These are phyloP conservation scores for Seriola quinqueradiata DNA, from an alignment of 2,113 vertebrate species.

Conservation along the genomic window DNA sequence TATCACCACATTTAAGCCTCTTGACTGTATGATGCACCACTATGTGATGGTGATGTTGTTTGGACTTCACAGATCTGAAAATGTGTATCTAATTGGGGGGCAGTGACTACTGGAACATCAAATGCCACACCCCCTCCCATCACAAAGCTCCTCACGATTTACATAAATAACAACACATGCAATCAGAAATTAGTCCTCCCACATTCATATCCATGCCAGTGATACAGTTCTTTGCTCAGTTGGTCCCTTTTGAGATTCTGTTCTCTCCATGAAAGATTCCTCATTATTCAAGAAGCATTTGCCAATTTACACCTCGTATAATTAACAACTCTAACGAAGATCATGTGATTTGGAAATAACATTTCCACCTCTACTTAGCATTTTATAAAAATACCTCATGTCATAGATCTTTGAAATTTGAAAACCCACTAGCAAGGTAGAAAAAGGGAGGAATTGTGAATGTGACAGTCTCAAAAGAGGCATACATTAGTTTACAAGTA, in stretches of 20 bases:
- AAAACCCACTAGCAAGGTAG: slow-evolving; percentile 1
- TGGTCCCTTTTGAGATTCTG: neutral
- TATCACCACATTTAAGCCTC: neutral
- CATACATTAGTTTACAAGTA: slow-evolving; percentile 15
- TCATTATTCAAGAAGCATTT: slow-evolving; percentile 21
- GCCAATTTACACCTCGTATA: slow-evolving; percentile 34
- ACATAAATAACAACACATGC: slow-evolving; percentile 1
- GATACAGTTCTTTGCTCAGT: neutral
- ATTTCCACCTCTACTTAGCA: neutral
- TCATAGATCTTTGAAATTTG: slow-evolving; percentile 6
- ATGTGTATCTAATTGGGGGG: neutral
- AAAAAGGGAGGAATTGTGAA: neutral
- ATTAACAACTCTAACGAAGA: slow-evolving; percentile 9
- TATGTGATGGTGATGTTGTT: neutral
- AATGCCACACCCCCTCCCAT: neutral
- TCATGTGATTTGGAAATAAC: slow-evolving; percentile 6
- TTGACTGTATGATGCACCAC: neutral
- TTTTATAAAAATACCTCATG: neutral
- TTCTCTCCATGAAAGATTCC: slow-evolving; percentile 6
- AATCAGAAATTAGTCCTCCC: neutral
- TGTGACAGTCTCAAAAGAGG: neutral
- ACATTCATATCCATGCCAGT: neutral
- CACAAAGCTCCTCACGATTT: neutral
- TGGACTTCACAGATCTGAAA: slow-evolving; percentile 8
- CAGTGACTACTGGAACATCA: neutral